These are phyloP conservation scores for Lasiurus cinereus DNA, from an alignment of 2,113 vertebrate species.

Conservation along the genomic window DNA sequence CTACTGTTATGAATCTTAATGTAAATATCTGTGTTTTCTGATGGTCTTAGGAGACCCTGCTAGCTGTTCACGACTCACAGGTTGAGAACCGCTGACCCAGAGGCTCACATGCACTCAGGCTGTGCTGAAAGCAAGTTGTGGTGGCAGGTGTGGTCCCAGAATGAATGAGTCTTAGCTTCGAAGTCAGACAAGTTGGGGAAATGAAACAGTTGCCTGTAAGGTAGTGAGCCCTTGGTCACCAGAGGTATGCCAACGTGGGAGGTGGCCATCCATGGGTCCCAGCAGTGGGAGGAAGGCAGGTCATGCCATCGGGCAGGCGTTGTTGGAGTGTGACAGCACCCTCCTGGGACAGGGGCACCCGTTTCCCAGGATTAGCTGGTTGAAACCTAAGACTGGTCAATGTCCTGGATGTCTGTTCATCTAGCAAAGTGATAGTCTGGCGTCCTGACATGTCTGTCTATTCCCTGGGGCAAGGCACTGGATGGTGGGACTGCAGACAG, in stretches of 20 bases:
- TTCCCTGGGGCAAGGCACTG: background rate
- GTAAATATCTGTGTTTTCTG: too few species aligned
- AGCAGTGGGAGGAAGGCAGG: background rate
- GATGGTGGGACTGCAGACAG: background rate
- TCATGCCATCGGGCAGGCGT: background rate
- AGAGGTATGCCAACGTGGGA: background rate
- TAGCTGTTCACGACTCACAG: too few species aligned
- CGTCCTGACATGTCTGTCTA: rapidly evolving
- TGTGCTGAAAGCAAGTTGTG: background rate
- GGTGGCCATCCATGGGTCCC: background rate
- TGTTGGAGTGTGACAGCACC: background rate
- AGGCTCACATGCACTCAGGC: rapidly evolving
- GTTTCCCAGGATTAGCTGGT: background rate
- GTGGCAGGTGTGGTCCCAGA: background rate
- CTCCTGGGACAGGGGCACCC: background rate
- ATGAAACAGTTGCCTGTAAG: background rate
- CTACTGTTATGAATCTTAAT: too few species aligned
- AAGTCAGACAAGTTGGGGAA: background rate
- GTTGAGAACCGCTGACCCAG: too few species aligned
- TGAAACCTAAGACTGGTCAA: too few species aligned
- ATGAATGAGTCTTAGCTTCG: background rate
- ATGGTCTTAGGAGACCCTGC: too few species aligned
- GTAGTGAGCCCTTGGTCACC: background rate
- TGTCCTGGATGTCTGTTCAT: background rate
- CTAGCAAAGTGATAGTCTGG: background rate